phyloP scores from a whole-genome alignment of 2,888 invertebrate species.

The Bembecia ichneumoniformis region DNA sequence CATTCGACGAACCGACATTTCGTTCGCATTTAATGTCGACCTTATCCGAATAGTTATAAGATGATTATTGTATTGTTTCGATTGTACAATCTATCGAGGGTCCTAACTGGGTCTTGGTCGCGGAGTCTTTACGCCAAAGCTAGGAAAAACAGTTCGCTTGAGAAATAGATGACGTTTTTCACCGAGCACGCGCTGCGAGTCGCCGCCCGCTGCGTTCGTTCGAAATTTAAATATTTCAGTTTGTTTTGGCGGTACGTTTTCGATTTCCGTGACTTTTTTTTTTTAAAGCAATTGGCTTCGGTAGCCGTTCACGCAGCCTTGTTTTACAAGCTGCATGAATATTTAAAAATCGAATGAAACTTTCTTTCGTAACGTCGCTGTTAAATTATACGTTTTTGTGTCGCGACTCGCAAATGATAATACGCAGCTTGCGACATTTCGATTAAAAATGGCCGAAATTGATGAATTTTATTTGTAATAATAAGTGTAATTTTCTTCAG shows the following conservation, averaged over 20 bases:
- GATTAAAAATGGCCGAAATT: not conserved
- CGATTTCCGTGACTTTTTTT: slow-evolving; percentile 3
- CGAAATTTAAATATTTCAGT: slow-evolving; percentile 30
- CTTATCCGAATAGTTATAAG: slow-evolving; percentile 25
- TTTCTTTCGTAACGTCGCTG: too few relatives aligned
- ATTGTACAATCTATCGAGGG: slow-evolving; percentile 9
- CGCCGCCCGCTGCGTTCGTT: slow-evolving; percentile 27
- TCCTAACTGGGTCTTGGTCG: slow-evolving; percentile 55
- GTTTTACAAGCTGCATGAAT: not conserved
- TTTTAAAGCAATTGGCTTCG: not conserved
- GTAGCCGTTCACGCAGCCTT: not conserved
- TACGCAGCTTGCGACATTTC: not conserved
- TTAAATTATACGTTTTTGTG: not conserved
- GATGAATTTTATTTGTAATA: too few relatives aligned
- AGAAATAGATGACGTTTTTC: slow-evolving; percentile 33
- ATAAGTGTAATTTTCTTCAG: too few relatives aligned
- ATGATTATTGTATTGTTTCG: slow-evolving; percentile 19
- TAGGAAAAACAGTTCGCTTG: slow-evolving; percentile 42
- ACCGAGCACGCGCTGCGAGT: slow-evolving; percentile 38
- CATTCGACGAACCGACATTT: slow-evolving; percentile 18
- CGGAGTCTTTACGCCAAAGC: slow-evolving; percentile 40
- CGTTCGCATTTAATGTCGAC: slow-evolving; percentile 12
- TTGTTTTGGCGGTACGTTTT: slow-evolving; percentile 4
- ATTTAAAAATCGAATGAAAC: too few relatives aligned
- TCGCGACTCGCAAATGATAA: not conserved